A percentile compares a stretch with the other conserved stretches of the same genome.
These are phyloP conservation scores for Ataeniobius toweri DNA, from an alignment of 2,797 vertebrate species.

Conservation along the genomic window DNA sequence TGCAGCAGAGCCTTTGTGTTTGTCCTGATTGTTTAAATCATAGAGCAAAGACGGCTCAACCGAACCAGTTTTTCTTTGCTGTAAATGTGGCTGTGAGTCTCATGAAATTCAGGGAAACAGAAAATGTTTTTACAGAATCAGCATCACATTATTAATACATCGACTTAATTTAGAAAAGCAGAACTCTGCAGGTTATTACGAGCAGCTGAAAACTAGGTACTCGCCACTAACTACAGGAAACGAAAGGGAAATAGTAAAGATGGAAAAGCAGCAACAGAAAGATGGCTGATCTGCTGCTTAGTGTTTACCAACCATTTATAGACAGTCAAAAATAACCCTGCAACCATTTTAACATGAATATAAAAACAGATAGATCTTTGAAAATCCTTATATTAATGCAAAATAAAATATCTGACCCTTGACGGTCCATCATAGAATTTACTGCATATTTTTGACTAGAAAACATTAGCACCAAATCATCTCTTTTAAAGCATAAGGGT, in stretches of 20 bases:
- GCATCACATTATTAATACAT: not conserved
- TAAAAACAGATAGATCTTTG: not conserved
- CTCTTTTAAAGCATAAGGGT: not conserved
- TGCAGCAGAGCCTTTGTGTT: not conserved
- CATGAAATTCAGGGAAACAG: not conserved
- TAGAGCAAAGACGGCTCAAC: not conserved
- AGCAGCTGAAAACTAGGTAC: not conserved
- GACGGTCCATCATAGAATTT: not conserved
- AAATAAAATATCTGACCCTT: no score
- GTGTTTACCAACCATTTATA: not conserved
- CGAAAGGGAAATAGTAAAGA: not conserved
- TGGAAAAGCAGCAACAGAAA: not conserved
- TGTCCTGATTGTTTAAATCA: not conserved
- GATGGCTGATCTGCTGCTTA: not conserved
- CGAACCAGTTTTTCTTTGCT: not conserved
- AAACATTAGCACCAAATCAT: not conserved
- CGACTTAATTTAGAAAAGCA: not conserved
- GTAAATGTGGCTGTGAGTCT: not conserved
- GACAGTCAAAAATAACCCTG: not conserved
- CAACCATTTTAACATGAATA: not conserved
- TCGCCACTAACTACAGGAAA: not conserved
- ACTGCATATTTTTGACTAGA: not conserved
- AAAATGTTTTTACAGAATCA: not conserved
- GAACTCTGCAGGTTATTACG: not conserved
- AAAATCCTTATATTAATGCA: not conserved